phyloP scores from a whole-genome alignment of 2,797 vertebrate species.

The Hafferia zeledoni region DNA sequence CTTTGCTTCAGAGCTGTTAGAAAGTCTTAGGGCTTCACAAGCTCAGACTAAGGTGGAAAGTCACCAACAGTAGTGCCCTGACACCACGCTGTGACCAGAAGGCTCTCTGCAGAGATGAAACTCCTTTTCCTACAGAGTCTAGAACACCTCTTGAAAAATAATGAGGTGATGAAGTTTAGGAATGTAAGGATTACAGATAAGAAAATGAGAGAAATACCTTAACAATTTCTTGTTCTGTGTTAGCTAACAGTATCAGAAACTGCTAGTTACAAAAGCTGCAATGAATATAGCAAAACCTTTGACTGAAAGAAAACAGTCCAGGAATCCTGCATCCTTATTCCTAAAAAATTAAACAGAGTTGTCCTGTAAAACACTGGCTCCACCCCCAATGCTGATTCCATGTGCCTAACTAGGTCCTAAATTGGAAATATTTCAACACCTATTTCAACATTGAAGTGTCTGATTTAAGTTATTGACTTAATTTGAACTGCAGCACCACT shows the following conservation, averaged over 20 bases:
- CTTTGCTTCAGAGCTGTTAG: background rate
- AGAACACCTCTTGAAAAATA: background rate
- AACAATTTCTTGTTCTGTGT: background rate
- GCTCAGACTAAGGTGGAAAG: background rate
- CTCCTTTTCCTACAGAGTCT: background rate
- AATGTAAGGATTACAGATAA: background rate
- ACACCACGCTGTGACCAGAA: background rate
- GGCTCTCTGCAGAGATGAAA: background rate
- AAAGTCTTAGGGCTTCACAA: background rate
- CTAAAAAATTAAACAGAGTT: background rate
- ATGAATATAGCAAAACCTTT: background rate
- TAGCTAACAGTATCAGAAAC: background rate
- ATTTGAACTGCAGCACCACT: background rate
- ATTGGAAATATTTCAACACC: background rate
- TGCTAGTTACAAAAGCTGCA: background rate
- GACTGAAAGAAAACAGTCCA: background rate
- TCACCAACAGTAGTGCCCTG: background rate
- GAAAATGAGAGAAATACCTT: background rate
- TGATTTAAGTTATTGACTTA: background rate
- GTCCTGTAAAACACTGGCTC: background rate
- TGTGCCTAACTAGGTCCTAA: background rate
- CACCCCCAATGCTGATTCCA: background rate
- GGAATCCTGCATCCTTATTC: background rate
- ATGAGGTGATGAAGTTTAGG: background rate
- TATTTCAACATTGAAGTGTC: background rate